phyloP scores from a whole-genome alignment of 2,113 vertebrate species.

The Grallaria varia region DNA sequence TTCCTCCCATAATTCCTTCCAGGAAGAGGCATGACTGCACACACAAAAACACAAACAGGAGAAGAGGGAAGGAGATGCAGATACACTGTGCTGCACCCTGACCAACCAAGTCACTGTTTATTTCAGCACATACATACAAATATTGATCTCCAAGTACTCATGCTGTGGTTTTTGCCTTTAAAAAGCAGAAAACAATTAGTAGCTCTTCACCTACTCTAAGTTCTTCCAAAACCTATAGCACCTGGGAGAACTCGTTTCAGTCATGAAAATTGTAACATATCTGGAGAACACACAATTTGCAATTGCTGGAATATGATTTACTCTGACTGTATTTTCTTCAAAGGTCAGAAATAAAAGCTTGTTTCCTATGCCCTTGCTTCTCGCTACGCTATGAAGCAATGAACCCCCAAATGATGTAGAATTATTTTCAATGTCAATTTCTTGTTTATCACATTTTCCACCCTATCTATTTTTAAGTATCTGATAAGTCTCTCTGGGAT shows the following conservation, averaged over 20 bases:
- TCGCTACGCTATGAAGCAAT: neutral
- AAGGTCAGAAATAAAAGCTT: constrained; percentile 44
- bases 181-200: neutral
- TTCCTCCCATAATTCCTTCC: neutral
- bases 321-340: neutral
- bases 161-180: neutral
- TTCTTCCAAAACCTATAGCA: neutral
- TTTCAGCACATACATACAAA: neutral
- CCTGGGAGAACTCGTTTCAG: neutral
- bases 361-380: constrained; percentile 64
- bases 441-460: constrained; percentile 67
- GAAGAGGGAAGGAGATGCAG: neutral
- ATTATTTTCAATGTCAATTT: constrained; percentile 69
- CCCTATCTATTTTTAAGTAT: constrained; percentile 68
- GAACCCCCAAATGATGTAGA: constrained; percentile 59
- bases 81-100: fast-evolving
- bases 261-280: neutral
- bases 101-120: neutral
- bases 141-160: neutral
- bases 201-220: neutral
- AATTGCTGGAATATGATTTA: neutral
- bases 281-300: constrained; percentile 26
- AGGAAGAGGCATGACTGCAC: neutral
- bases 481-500: constrained; percentile 76
- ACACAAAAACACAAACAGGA: neutral